Conservation (phyloP, 2,888 invertebrate genomes). For the Hypselothyrea guttata region DNA sequence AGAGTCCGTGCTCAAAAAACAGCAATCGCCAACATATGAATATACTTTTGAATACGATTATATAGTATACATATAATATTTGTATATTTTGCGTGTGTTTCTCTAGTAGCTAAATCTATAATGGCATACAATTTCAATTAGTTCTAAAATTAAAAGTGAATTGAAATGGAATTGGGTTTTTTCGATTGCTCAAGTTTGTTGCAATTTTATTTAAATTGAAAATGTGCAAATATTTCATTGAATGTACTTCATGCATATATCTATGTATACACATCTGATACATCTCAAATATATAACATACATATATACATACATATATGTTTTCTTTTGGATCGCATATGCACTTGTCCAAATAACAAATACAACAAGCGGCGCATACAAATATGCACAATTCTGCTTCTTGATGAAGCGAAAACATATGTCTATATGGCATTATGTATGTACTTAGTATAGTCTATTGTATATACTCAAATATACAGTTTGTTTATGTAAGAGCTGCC, state of each 20-base stretch:
- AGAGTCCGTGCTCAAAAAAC: conserved; percentile 8
- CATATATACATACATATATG: conserved; percentile 10
- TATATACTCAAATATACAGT: no score
- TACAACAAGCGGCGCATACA: conserved; percentile 44
- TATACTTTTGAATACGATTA: conserved; percentile 3
- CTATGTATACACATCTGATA: conserved; percentile 23
- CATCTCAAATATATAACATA: conserved; percentile 1
- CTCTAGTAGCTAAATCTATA: conserved; percentile 26
- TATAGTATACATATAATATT: background rate
- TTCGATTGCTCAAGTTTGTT: background rate
- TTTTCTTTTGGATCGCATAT: conserved; percentile 30
- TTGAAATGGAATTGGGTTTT: conserved; percentile 18
- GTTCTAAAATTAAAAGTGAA: conserved; percentile 15
- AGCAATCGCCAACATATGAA: conserved; percentile 1
- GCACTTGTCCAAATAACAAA: conserved; percentile 73
- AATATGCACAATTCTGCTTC: conserved; percentile 37
- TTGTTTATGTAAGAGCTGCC: no score
- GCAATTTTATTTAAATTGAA: conserved; percentile 45
- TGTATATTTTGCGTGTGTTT: background rate
- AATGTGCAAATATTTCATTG: conserved; percentile 24
- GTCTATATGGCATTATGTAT: no score
- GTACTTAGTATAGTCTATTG: no score
- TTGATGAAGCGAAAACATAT: conserved; percentile 25
- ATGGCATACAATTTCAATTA: conserved; percentile 20
- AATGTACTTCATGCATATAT: background rate